Conservation (phyloP, 2,888 invertebrate genomes). For the Pelosia muscerda region DNA sequence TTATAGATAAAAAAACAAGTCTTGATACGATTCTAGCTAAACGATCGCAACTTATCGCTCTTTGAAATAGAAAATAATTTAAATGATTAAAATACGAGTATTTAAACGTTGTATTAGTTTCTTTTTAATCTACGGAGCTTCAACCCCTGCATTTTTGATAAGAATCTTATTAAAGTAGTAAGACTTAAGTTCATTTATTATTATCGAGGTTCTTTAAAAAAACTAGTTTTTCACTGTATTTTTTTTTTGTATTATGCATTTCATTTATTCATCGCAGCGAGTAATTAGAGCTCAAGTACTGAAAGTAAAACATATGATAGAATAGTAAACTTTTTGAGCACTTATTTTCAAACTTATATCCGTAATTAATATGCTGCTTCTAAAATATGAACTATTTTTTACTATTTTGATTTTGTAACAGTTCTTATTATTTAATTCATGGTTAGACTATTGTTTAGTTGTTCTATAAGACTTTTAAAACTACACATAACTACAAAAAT, state of each 20-base stretch:
- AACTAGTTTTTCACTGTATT: neutral
- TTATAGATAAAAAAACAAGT: neutral
- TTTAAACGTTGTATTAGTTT: slow-evolving; percentile 54
- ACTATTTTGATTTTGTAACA: neutral
- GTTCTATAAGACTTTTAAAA: no score
- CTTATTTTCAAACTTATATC: neutral
- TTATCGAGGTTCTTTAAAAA: no score
- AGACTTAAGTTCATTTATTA: no score
- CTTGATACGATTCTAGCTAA: neutral
- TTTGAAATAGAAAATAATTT: slow-evolving; percentile 31
- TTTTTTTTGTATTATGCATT: neutral
- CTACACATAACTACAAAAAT: no score
- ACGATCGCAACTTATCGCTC: neutral
- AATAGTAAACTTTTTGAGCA: neutral
- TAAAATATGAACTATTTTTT: neutral
- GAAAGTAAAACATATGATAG: no score
- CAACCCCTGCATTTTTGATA: slow-evolving; percentile 77
- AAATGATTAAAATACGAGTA: slow-evolving; percentile 10
- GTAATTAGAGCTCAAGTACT: neutral
- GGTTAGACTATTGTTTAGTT: no score
- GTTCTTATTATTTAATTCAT: neutral
- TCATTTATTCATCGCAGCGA: neutral
- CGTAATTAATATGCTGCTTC: neutral
- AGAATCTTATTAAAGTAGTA: slow-evolving; percentile 82
- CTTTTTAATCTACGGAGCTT: slow-evolving; percentile 61